Evolutionary conservation across 1,140 invertebrate genomes (phyloP), one percentile per base, ranked within the genome.

Genomic region (Holcopasites calliopsidis): DNA sequence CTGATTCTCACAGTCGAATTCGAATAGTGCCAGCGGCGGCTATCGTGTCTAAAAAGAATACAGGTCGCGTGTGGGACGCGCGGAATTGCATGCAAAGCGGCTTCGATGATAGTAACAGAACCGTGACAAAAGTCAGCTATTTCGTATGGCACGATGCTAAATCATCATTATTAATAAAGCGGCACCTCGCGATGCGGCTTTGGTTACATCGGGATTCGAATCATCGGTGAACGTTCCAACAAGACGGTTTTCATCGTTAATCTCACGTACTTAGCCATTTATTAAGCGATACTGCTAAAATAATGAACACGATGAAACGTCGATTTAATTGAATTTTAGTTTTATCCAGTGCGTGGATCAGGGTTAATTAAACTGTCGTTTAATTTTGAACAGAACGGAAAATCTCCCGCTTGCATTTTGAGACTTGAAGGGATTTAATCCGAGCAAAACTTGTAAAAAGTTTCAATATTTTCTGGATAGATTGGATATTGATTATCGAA

Each of bases 91-190:
- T 31, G 10, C 42, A 40, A 58, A 58, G 40, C 18, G 18, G 11
- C 1, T 7, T 18, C 0, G 35, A 18, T 42, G n/a, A 54, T 35
- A 21, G 10, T 26, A 18, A n/a, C 35, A n/a, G 5, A 66, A 13
- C 13, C 13, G 31, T 31, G 69, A 52, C 44, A 40, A 31, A n/a
- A 62, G 33, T 71, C 69, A 18, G 55, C 55, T 61, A 26, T 40
- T 38, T 18, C 23, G 21, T 38, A 21, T 31, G 65, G 18, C 38
- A 6, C 38, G 33, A 18, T 38, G 49, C 49, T 55, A 66, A 66
- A 66, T 74, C 71, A 74, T 74, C 71, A 64, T 74, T 74, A 74
- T 74, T 74, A 74, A 74, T 74, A 74, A 44, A 55, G 38, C 61
- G 31, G 44, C 7, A 16, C 21, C 23, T 7, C n/a, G n/a, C n/a